phyloP scores from a whole-genome alignment of 2,797 vertebrate genomes.

The Protonibea diacanthus region DNA sequence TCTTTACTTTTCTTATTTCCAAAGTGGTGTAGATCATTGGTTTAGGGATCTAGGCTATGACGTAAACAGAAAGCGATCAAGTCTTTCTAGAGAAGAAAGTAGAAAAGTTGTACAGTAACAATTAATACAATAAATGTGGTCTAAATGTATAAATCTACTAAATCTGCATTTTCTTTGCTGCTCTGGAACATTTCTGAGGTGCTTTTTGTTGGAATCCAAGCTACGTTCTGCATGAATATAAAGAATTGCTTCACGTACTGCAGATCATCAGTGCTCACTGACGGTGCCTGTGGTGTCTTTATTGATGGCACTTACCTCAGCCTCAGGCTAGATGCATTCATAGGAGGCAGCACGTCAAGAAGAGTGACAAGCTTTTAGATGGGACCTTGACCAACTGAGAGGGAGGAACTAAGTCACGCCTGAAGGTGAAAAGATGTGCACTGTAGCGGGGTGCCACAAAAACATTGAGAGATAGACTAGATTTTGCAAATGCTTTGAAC shows the following conservation, averaged over 20 bases:
- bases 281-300: slow-evolving; percentile 38
- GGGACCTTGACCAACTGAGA: slow-evolving; percentile 41
- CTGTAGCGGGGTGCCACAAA: background rate
- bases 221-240: slow-evolving; percentile 18
- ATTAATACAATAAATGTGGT: background rate
- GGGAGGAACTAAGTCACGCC: slow-evolving; percentile 15
- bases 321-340: slow-evolving; percentile 51
- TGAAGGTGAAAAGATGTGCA: slow-evolving; percentile 40
- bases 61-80: no score
- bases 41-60: no score
- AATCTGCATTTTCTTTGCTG: slow-evolving; percentile 16
- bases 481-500: background rate
- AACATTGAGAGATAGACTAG: background rate
- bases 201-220: slow-evolving; percentile 4
- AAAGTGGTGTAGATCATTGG: no score
- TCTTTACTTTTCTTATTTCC: no score
- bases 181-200: background rate
- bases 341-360: slow-evolving; percentile 46
- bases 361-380: slow-evolving; percentile 53
- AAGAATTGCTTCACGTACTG: slow-evolving; percentile 21
- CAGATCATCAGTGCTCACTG: slow-evolving; percentile 32
- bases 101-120: background rate
- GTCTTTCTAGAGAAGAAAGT: no score
- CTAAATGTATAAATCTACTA: slow-evolving; percentile 1
- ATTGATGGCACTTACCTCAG: slow-evolving; percentile 56